phyloP scores from a whole-genome alignment of 64 coral and sea anemone genomes.

The Porites lutea region DNA sequence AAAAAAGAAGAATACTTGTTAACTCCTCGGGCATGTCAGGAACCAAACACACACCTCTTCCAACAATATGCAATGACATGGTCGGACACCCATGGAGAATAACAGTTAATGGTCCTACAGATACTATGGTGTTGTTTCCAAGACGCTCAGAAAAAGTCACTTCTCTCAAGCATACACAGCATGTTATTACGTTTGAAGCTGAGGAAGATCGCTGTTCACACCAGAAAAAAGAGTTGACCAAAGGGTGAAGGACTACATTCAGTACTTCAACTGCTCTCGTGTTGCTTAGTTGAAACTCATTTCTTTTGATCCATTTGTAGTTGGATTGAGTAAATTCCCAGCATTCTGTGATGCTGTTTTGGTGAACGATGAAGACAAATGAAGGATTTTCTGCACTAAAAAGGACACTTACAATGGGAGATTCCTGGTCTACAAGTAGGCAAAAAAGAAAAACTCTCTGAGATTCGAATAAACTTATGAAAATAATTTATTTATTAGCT shows the following conservation, averaged over 20 bases:
- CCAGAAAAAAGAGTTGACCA: conserved; percentile 79
- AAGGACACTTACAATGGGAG: conserved; percentile 60
- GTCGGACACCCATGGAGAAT: conserved; percentile 87
- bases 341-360: conserved; percentile 76
- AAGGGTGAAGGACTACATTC: conserved; percentile 58
- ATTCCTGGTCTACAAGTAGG: conserved; percentile 43
- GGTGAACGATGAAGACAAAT: conserved; percentile 62
- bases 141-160: conserved; percentile 28
- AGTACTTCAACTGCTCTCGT: conserved; percentile 76
- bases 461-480: too few relatives aligned
- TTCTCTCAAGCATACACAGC: conserved; percentile 86
- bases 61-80: conserved; percentile 64
- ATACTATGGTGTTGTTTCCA: conserved; percentile 57
- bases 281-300: conserved; percentile 85
- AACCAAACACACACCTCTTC: conserved; percentile 72
- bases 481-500: too few relatives aligned
- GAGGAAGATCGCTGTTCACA: conserved; percentile 79
- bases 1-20: conserved; percentile 63
- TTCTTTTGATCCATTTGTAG: conserved; percentile 72
- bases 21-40: conserved; percentile 70
- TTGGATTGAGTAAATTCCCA: conserved; percentile 49
- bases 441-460: background rate
- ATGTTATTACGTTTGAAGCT: conserved; percentile 55
- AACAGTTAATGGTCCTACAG: conserved; percentile 74
- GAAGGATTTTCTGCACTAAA: conserved; percentile 45